Percentiles rank a stretch among this genome's conserved stretches.
phyloP scores from a whole-genome alignment of 2,888 invertebrate genomes.

The Dryadula phaetusa region DNA sequence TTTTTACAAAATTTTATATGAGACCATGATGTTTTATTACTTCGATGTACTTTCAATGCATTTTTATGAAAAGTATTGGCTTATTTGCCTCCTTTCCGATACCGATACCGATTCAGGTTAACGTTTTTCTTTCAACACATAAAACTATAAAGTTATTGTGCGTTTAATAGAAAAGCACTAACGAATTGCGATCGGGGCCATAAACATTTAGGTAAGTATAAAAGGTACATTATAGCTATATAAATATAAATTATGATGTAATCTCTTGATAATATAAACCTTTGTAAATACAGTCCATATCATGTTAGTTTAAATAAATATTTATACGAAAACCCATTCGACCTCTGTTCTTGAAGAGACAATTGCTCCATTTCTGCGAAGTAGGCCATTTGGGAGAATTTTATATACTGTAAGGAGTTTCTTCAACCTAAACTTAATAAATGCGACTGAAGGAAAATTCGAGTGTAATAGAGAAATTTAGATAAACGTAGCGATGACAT shows the following conservation, averaged over 20 bases:
- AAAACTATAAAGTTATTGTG: no score
- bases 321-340: conserved; percentile 37
- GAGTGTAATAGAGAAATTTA: conserved; percentile 22
- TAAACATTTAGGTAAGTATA: background rate
- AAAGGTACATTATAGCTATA: background rate
- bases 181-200: background rate
- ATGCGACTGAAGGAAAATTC: conserved; percentile 26
- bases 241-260: background rate
- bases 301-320: conserved; percentile 35
- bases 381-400: conserved; percentile 33
- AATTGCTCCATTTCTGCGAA: conserved; percentile 41
- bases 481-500: background rate
- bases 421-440: conserved; percentile 29
- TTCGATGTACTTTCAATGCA: no score
- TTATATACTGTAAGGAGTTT: conserved; percentile 34
- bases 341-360: conserved; percentile 41
- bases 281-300: background rate
- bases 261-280: conserved; percentile 2
- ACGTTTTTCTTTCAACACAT: no score
- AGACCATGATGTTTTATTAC: no score
- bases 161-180: background rate
- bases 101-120: no score
- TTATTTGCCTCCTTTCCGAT: no score
- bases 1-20: no score
- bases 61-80: no score